Evolutionary conservation across 1,140 invertebrate genomes (phyloP), one percentile per base, ranked within the genome.

Genomic region (Drosophila ogumai): DNA sequence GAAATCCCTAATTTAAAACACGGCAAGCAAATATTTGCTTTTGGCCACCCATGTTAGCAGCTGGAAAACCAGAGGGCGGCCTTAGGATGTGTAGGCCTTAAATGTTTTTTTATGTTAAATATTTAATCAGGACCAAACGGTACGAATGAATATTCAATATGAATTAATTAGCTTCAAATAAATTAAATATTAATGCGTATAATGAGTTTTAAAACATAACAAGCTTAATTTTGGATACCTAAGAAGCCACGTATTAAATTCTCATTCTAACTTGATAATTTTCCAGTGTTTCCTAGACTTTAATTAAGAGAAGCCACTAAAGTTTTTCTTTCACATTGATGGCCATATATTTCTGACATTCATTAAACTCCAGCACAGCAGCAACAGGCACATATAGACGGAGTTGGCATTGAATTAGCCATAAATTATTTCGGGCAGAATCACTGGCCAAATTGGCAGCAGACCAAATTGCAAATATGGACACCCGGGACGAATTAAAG

Each of bases 1-100:
- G 34, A 84, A 73, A 80, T 57, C 54, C 50, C 54, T 76, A 84
- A 84, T 85, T 84, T 84, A 85, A 85, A 84, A 85, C 66, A 60
- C 81, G 43, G 56, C 57, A 67, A 44, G 77, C 46, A 85, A 84
- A 84, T 80, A 84, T 84, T 84, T 85, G 55, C 46, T 72, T 52
- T 52, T 67, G 72, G 36, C 22, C 72, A 25, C 22, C 64, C 63
- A 69, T 41, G 43, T 71, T 50, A 46, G 50, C 58, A 74, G 36
- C 19, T 40, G 41, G 9, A 68, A 38, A 58, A 25, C 1, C 10
- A 22, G 34, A 12, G 15, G 6, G 12, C 6, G 19, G 28, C 15
- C 28, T 60, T 38, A 3, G 60, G 12, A 49, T 65, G 40, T 49
- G 19, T 32, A 25, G 19, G 38, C 38, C 38, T 69, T 67, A 67